Conservation (phyloP, 2,888 invertebrate genomes). For the Dinocampus coccinellae region DNA sequence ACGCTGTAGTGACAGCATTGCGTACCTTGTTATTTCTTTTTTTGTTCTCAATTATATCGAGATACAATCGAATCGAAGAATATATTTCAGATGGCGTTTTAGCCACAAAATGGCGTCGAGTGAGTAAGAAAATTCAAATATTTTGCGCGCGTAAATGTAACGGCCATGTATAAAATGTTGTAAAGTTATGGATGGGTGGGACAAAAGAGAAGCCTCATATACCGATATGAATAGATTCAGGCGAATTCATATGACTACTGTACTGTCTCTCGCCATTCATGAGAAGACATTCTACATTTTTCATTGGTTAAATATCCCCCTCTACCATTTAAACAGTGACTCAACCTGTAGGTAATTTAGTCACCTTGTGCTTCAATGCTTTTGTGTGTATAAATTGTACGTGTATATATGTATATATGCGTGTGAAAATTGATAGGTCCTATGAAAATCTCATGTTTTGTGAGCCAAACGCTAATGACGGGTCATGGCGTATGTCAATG, state of each 20-base stretch:
- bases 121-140: too few relatives aligned
- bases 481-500: constrained; percentile 84
- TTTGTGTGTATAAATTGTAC: not conserved
- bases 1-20: not conserved
- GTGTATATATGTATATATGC: not conserved
- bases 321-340: not conserved
- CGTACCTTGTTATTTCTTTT: not conserved
- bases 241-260: not conserved
- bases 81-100: not conserved
- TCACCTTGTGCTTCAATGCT: not conserved
- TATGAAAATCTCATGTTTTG: constrained; percentile 46
- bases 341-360: constrained; percentile 1
- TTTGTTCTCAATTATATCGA: not conserved
- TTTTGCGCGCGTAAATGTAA: too few relatives aligned
- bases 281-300: not conserved
- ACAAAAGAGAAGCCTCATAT: too few relatives aligned
- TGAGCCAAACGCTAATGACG: constrained; percentile 43
- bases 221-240: too few relatives aligned
- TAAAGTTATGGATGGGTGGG: too few relatives aligned
- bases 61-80: not conserved
- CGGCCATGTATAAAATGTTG: too few relatives aligned
- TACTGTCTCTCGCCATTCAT: not conserved
- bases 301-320: not conserved
- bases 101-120: not conserved
- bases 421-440: constrained; percentile 36